Conservation (phyloP, 2,113 vertebrate genomes). For the Ammodytes dubius region DNA sequence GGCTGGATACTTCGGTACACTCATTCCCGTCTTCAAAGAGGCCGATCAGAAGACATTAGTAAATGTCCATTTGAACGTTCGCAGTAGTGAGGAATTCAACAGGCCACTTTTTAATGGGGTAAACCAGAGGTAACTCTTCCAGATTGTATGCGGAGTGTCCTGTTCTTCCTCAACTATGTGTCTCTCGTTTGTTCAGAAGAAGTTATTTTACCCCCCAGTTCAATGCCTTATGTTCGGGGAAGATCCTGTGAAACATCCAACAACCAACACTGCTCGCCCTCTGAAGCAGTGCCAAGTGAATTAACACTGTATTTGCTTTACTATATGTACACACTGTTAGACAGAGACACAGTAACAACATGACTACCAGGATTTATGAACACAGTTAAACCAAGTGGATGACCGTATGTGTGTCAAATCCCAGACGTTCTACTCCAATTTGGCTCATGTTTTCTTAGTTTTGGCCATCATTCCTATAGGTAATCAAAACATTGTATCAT, state of each 20-base stretch:
- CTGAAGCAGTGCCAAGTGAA: not conserved
- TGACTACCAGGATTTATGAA: not conserved
- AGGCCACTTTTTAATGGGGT: slow-evolving; percentile 17
- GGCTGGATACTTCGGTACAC: slow-evolving; percentile 3
- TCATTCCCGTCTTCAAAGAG: slow-evolving; percentile 32
- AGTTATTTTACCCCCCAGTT: slow-evolving; percentile 15
- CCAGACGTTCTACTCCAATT: not conserved
- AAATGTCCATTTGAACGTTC: slow-evolving; percentile 16
- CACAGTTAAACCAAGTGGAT: not conserved
- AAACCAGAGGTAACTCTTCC: slow-evolving; percentile 14
- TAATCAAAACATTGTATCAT: not conserved
- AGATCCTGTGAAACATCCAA: slow-evolving; percentile 10
- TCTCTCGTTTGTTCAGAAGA: slow-evolving; percentile 27
- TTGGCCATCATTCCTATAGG: not conserved
- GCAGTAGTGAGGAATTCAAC: slow-evolving; percentile 8
- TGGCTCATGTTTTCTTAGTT: not conserved
- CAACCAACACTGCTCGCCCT: not conserved
- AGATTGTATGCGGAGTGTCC: slow-evolving; percentile 13
- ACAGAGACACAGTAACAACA: not conserved
- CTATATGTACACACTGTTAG: not conserved
- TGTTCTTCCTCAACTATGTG: slow-evolving; percentile 30
- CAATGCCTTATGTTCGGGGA: not conserved
- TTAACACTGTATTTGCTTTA: not conserved
- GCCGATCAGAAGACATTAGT: not conserved
- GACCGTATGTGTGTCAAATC: not conserved